phyloP scores from a whole-genome alignment of 2,797 vertebrate genomes.

The Galaxias olidus region DNA sequence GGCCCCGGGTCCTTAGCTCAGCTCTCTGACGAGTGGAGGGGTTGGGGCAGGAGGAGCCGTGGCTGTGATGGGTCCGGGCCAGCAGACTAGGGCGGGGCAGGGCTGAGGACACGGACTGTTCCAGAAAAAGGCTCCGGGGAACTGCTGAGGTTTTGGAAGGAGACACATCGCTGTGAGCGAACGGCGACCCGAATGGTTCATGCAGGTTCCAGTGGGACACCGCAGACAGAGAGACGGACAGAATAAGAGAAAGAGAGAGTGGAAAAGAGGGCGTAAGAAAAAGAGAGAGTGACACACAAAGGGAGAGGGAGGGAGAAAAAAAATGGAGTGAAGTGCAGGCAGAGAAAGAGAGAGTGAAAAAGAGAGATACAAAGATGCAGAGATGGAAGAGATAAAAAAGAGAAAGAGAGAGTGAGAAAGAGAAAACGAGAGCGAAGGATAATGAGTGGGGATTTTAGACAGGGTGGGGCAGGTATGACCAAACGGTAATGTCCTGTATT shows the following conservation, averaged over 20 bases:
- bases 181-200: too few species aligned
- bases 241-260: constrained; percentile 11
- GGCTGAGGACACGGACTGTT: too few species aligned
- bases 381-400: constrained; percentile 16
- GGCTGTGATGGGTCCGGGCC: too few species aligned
- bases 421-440: constrained; percentile 22
- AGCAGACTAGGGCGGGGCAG: too few species aligned
- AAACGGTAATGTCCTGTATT: constrained; percentile 57
- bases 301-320: constrained; percentile 1
- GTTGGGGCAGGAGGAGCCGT: too few species aligned
- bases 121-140: too few species aligned
- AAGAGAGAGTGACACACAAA: constrained; percentile 7
- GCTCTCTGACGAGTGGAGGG: too few species aligned
- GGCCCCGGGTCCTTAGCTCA: too few species aligned
- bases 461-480: constrained; percentile 60
- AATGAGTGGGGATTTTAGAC: constrained; percentile 35
- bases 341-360: constrained; percentile 17
- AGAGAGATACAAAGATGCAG: constrained; percentile 21
- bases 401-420: constrained; percentile 2
- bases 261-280: too few species aligned
- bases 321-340: constrained; percentile 32
- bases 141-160: too few species aligned
- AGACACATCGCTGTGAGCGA: too few species aligned
- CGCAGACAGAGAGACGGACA: background rate
- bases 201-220: too few species aligned